A percentile compares a stretch with the other conserved stretches of the same genome.
Evolutionary conservation across 2,113 vertebrate species (phyloP).

Genomic region (Campylomormyrus tamandua): DNA sequence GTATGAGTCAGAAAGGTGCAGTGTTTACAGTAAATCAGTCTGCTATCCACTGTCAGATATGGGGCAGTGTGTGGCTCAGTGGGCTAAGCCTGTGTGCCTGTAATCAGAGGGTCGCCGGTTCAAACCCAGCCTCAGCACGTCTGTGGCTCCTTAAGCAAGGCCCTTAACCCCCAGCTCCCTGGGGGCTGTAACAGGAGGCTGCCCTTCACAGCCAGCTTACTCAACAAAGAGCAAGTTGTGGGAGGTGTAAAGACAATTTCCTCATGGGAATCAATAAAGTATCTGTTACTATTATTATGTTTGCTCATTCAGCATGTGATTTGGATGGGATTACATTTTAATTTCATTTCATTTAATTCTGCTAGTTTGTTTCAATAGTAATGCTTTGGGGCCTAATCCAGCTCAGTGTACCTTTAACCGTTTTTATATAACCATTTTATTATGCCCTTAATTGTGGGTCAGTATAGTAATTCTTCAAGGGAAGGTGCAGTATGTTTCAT

Average conservation of each 20-base stretch:
- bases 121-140: too few species aligned
- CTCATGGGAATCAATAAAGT: too few species aligned
- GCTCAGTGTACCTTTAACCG: background rate
- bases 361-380: background rate
- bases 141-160: too few species aligned
- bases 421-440: background rate
- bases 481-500: background rate
- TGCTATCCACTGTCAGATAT: background rate
- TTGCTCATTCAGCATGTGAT: background rate
- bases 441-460: background rate
- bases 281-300: background rate
- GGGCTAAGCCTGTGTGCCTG: too few species aligned
- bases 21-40: background rate
- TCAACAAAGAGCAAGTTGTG: too few species aligned
- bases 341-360: background rate
- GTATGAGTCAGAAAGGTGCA: background rate
- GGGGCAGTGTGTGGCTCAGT: too few species aligned
- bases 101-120: too few species aligned
- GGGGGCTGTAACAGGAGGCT: too few species aligned
- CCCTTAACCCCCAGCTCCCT: too few species aligned
- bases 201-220: too few species aligned
- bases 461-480: background rate
- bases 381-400: background rate
- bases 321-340: background rate
- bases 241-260: too few species aligned